phyloP scores from a whole-genome alignment of 2,888 invertebrate genomes.

The Orchesella flavescens region DNA sequence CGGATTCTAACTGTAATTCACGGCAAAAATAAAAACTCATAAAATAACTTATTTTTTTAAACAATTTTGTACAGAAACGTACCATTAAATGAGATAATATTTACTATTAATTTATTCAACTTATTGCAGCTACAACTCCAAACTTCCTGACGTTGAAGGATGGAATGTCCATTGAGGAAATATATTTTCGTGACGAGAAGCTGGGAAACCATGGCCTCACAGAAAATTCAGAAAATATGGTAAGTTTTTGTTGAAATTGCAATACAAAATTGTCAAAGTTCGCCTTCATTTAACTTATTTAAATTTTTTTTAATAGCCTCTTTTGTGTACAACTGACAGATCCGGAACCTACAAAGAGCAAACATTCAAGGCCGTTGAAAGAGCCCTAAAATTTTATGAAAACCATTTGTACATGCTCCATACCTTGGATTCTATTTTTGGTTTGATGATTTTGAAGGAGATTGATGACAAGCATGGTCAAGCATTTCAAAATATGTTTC shows the following conservation, averaged over 20 bases:
- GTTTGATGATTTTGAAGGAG: neutral
- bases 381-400: neutral
- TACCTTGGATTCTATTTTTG: neutral
- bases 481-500: neutral
- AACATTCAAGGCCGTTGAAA: neutral
- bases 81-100: too few relatives aligned
- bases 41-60: too few relatives aligned
- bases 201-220: too few relatives aligned
- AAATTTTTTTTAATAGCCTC: neutral
- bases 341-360: neutral
- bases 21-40: too few relatives aligned
- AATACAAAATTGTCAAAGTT: neutral
- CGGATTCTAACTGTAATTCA: too few relatives aligned
- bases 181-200: slow-evolving; percentile 7
- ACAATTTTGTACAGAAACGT: too few relatives aligned
- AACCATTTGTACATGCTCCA: slow-evolving; percentile 1
- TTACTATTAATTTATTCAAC: too few relatives aligned
- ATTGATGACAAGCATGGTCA: slow-evolving; percentile 32
- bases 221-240: too few relatives aligned
- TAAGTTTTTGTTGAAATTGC: neutral
- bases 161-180: slow-evolving; percentile 13
- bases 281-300: neutral
- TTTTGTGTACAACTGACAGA: neutral
- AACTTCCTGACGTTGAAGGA: neutral
- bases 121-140: too few relatives aligned